Conservation (phyloP, 2,113 vertebrate species). For the Gymnorhina tibicen region DNA sequence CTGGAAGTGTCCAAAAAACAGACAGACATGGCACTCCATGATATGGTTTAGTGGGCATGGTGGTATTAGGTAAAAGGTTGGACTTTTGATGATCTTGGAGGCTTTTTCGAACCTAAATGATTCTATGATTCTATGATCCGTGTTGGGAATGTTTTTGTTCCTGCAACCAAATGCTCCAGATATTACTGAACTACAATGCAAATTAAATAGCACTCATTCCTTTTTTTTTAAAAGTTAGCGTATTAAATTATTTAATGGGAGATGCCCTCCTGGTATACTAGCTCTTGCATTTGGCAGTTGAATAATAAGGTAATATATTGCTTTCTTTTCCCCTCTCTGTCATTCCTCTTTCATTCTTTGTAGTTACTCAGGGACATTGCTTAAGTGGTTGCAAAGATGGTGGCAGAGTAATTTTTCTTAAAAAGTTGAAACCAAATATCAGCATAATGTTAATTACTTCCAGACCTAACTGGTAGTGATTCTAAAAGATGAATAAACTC, state of each 20-base stretch:
- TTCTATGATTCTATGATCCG: not conserved
- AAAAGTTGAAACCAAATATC: not conserved
- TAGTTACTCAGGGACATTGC: not conserved
- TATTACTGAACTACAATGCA: not conserved
- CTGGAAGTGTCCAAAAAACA: not conserved
- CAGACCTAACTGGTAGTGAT: not conserved
- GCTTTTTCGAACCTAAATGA: not conserved
- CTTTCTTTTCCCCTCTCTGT: not conserved
- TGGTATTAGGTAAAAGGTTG: not conserved
- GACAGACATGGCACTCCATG: not conserved
- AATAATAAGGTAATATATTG: not conserved
- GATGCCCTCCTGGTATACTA: not conserved
- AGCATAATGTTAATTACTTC: slow-evolving; percentile 1
- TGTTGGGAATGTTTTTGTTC: not conserved
- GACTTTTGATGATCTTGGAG: not conserved
- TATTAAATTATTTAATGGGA: not conserved
- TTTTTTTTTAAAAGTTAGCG: not conserved
- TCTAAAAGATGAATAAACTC: not conserved
- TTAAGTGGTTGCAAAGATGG: not conserved
- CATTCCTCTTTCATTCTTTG: not conserved
- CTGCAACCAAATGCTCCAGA: not conserved
- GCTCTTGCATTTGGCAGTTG: not conserved
- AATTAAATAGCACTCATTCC: not conserved
- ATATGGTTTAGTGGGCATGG: not conserved
- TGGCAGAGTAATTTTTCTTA: not conserved